phyloP scores from a whole-genome alignment of 2,888 invertebrate genomes.

The Vannuccia rotundouncinata region DNA sequence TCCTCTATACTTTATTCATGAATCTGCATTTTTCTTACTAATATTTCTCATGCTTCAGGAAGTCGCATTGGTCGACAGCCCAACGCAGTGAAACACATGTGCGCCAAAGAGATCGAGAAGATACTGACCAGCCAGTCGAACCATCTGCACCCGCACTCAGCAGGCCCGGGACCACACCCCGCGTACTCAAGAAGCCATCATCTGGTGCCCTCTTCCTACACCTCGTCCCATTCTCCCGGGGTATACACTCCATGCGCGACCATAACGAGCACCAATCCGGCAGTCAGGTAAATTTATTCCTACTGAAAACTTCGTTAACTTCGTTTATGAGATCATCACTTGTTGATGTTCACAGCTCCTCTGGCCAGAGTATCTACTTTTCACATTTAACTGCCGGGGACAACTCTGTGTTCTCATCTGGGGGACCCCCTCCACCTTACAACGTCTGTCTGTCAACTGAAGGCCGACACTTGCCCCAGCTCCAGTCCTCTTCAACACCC shows the following conservation, averaged over 20 bases:
- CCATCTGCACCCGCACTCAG: background rate
- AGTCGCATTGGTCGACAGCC: conserved; percentile 36
- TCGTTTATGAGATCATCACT: too few species aligned
- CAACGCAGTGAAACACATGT: conserved; percentile 35
- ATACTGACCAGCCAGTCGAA: background rate
- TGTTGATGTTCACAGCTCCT: background rate
- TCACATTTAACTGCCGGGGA: background rate
- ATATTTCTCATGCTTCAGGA: background rate
- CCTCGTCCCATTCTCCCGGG: background rate
- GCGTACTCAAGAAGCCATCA: background rate
- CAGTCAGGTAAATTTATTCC: too few species aligned
- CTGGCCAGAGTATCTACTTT: background rate
- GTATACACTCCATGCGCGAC: background rate
- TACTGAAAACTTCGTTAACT: too few species aligned
- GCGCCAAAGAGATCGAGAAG: conserved; percentile 34
- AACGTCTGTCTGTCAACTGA: background rate
- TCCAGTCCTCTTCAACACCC: background rate
- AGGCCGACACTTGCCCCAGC: background rate
- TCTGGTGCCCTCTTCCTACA: too few species aligned
- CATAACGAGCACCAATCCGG: too few species aligned
- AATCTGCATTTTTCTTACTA: background rate
- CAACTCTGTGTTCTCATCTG: background rate
- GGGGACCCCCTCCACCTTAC: background rate
- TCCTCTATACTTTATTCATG: background rate
- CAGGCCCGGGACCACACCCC: background rate